Evolutionary conservation across 2,113 vertebrate species (phyloP).

Genomic region (Tricholaema leucomelas): DNA sequence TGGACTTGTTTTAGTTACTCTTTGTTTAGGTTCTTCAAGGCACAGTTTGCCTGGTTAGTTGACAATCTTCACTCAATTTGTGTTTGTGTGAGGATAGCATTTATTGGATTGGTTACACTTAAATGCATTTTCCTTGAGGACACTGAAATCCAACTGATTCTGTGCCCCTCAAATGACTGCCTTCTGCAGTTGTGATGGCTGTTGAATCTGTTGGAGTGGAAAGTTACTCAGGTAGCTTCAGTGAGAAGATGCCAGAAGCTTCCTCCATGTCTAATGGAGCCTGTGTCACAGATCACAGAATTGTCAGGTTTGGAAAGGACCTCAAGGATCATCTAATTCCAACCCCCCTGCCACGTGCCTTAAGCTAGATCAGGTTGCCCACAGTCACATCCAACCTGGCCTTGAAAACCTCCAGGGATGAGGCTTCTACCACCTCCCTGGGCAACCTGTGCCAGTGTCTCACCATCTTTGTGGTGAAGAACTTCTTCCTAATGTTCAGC

Average conservation of each 20-base stretch:
- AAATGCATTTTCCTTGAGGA: neutral
- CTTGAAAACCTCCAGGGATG: no score
- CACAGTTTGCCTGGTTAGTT: neutral
- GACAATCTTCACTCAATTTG: constrained; percentile 1
- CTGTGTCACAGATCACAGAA: neutral
- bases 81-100: neutral
- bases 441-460: no score
- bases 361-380: no score
- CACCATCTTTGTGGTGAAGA: no score
- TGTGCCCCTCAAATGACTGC: neutral
- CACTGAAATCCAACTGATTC: neutral
- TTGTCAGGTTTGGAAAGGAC: no score
- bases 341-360: no score
- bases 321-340: no score
- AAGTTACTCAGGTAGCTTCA: neutral
- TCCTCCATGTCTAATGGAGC: neutral
- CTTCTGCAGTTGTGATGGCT: neutral
- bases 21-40: neutral
- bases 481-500: no score
- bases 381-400: no score
- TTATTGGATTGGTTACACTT: neutral
- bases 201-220: neutral
- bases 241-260: neutral
- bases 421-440: no score
- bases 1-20: neutral